These are phyloP conservation scores for Latrodectus hesperus DNA, from an alignment of 2,888 invertebrate genomes.

Conservation along the genomic window DNA sequence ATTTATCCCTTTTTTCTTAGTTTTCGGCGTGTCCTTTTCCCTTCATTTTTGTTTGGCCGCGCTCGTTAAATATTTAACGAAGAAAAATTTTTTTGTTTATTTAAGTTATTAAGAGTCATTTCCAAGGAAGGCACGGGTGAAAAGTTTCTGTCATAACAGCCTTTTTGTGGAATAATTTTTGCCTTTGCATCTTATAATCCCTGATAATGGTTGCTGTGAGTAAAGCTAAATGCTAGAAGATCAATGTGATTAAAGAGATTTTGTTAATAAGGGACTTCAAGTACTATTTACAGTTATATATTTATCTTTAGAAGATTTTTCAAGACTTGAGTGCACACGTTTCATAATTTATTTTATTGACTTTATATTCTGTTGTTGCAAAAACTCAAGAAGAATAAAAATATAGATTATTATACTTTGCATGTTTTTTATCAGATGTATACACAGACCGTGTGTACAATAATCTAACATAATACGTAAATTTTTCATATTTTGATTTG, in stretches of 20 bases:
- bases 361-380: conserved; percentile 12
- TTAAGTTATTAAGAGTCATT: conserved; percentile 68
- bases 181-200: conserved; percentile 37
- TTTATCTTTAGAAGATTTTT: conserved; percentile 53
- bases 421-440: background rate
- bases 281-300: conserved; percentile 60
- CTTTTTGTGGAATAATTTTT: conserved; percentile 43
- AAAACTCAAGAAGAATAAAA: conserved; percentile 16
- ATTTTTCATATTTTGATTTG: no score
- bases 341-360: background rate
- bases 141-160: conserved; percentile 39
- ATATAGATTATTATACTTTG: conserved; percentile 23
- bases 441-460: no score
- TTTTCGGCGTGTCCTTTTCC: conserved; percentile 16
- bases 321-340: conserved; percentile 9
- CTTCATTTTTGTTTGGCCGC: conserved; percentile 67
- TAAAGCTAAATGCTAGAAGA: conserved; percentile 16
- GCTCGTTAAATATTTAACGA: conserved; percentile 69
- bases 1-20: conserved; percentile 32
- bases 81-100: conserved; percentile 62
- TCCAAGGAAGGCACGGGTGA: conserved; percentile 46
- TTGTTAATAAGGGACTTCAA: conserved; percentile 52
- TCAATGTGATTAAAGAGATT: conserved; percentile 53
- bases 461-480: no score
- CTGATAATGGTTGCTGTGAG: conserved; percentile 34